Base-by-base conservation (phyloP, 2,888 invertebrate genomes). In the Eilema sororculum region DNA sequence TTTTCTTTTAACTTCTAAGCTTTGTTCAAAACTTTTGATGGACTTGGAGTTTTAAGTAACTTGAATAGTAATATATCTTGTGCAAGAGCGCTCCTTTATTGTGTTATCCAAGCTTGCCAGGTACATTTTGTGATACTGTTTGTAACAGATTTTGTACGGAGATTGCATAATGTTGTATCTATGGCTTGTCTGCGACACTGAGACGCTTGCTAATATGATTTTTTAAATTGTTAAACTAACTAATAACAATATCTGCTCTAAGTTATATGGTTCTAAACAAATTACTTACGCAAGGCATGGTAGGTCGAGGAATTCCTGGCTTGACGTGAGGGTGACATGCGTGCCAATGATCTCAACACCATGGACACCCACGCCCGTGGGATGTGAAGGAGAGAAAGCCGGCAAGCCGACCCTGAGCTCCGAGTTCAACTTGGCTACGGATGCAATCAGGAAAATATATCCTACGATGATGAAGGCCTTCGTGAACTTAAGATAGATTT, bases 1-100 rank as follows among this genome's bases (percentile, higher is more conserved):
- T 93, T 94, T 94, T 94, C 94, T 93, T 93, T 93, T 95, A 95
- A 95, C 95, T 95, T 95, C 93, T 94, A 94, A 95, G 94, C 94
- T 93, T 92, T 91, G 90, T 92, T 93, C 90, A 86, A 88, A 93
- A 94, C 90, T 93, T 93, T 92, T 94, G 94, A 94, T 94, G 93
- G 94, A 94, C 93, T 94, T 90, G 85, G 91, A 93, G 93, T 94
- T 94, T 94, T 93, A 93, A 94, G 93, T 93, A 90, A 92, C 90
- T 94, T 93, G 92, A 94, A 94, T 94, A 93, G 93, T 93, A 93
- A 93, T 94, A 93, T 91, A 93, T 94, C 94, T 94, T 92, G 89
- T 80, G 89, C 87, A 86, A 68, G 78, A 80, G 74, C 74, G 71
- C 87, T 82, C 79, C 87, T 87, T 89, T 88, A 87, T 87, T 88